phyloP scores from a whole-genome alignment of 2,113 vertebrate species.

The Xerus inauris region DNA sequence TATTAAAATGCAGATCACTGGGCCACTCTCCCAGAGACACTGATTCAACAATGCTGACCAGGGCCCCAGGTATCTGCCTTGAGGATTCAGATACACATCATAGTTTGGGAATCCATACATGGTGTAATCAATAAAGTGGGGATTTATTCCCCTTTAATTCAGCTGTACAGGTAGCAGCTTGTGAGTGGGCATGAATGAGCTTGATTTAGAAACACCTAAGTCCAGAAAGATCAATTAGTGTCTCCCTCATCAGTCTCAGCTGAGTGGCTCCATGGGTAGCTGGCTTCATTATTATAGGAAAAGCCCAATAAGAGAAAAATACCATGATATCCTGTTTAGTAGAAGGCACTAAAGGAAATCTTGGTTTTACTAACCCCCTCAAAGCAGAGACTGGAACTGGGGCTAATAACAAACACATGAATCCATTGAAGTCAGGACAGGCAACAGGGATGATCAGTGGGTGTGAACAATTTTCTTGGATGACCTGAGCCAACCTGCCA shows the following conservation, averaged over 20 bases:
- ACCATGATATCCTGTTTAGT: not conserved
- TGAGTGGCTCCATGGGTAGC: not conserved
- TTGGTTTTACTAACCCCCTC: not conserved
- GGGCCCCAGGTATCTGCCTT: not conserved
- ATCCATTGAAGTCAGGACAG: not conserved
- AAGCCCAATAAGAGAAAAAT: constrained; percentile 1
- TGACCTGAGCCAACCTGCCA: not conserved
- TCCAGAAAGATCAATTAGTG: constrained; percentile 4
- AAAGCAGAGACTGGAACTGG: not conserved
- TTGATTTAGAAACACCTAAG: not conserved
- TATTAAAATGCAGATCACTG: not conserved
- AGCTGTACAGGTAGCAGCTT: not conserved
- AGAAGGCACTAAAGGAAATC: not conserved
- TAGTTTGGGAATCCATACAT: not conserved
- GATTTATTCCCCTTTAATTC: not conserved
- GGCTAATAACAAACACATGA: not conserved
- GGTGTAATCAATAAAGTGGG: not conserved
- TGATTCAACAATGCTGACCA: not conserved
- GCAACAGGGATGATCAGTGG: not conserved
- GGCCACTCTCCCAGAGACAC: not conserved
- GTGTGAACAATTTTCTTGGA: not conserved
- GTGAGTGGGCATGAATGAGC: not conserved
- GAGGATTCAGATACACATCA: not conserved
- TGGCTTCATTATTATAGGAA: not conserved
- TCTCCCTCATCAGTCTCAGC: not conserved